Conservation (phyloP, 1,140 invertebrate species). For the Leptonema lineaticorne region DNA sequence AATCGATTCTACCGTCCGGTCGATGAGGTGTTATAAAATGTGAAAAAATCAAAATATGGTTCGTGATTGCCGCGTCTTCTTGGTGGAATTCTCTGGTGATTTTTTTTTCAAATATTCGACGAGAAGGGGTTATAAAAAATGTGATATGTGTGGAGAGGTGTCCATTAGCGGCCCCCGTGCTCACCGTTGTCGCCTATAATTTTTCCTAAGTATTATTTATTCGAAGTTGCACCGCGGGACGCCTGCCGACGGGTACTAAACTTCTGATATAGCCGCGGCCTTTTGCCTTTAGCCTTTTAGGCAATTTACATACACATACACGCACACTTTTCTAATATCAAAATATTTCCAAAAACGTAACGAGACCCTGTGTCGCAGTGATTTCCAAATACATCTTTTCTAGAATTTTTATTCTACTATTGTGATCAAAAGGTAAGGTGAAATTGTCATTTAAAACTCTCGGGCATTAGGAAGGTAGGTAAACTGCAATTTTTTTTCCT, state of each 20-base stretch:
- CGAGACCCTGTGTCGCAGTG: neutral
- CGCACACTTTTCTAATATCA: neutral
- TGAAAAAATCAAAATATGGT: no score
- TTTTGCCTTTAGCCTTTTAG: neutral
- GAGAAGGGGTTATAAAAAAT: slow-evolving; percentile 18
- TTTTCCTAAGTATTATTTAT: slow-evolving; percentile 25
- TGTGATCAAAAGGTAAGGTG: no score
- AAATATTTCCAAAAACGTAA: neutral
- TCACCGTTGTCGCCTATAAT: slow-evolving; percentile 20
- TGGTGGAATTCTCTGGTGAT: slow-evolving; percentile 1
- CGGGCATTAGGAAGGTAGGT: no score
- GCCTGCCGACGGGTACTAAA: slow-evolving; percentile 5
- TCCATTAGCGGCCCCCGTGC: slow-evolving; percentile 23
- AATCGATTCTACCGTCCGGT: neutral
- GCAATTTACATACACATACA: neutral
- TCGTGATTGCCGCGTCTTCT: neutral
- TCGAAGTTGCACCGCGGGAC: slow-evolving; percentile 10
- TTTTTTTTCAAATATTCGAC: slow-evolving; percentile 1
- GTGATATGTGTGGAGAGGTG: slow-evolving; percentile 22
- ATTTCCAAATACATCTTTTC: neutral
- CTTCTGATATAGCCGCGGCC: slow-evolving; percentile 15
- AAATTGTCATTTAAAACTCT: no score
- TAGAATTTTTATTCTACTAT: no score
- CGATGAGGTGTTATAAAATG: neutral
- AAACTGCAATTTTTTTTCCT: no score